Conservation (phyloP, 2,113 vertebrate genomes). For the Willisornis vidua region DNA sequence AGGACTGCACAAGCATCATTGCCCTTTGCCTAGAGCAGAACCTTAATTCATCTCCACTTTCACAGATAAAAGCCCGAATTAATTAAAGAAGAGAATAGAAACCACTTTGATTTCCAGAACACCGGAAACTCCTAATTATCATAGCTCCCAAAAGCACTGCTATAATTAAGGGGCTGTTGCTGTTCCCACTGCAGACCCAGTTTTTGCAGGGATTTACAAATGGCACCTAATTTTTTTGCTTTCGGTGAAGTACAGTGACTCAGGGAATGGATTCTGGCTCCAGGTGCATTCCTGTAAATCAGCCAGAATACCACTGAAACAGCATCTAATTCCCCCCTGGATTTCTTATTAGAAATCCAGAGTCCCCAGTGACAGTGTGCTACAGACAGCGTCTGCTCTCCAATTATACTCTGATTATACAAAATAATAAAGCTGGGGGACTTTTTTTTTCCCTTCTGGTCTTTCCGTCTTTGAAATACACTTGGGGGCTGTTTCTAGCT, state of each 20-base stretch:
- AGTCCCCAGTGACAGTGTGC: not conserved
- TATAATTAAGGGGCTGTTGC: conserved; percentile 27
- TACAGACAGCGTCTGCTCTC: conserved; percentile 43
- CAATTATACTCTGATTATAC: conserved; percentile 43
- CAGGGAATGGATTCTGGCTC: not conserved
- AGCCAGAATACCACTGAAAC: not conserved
- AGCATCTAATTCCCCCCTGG: not conserved
- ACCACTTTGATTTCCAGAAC: conserved; percentile 56
- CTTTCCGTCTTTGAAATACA: not conserved
- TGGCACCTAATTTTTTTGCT: not conserved
- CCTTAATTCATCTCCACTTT: conserved; percentile 38
- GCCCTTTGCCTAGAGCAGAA: conserved; percentile 22
- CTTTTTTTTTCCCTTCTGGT: conserved; percentile 36
- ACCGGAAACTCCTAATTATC: conserved; percentile 58
- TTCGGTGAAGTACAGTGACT: not conserved
- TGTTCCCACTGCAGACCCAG: not conserved
- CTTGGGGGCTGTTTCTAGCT: not conserved
- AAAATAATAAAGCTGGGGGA: conserved; percentile 44
- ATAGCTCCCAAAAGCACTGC: conserved; percentile 7
- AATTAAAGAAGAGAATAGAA: conserved; percentile 66
- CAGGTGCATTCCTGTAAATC: conserved; percentile 38
- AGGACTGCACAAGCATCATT: not conserved
- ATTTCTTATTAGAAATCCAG: conserved; percentile 46
- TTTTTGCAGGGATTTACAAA: conserved; percentile 40
- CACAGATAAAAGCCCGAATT: conserved; percentile 63